These are phyloP conservation scores for Adela reaumurella DNA, from an alignment of 2,888 invertebrate genomes.

Conservation along the genomic window DNA sequence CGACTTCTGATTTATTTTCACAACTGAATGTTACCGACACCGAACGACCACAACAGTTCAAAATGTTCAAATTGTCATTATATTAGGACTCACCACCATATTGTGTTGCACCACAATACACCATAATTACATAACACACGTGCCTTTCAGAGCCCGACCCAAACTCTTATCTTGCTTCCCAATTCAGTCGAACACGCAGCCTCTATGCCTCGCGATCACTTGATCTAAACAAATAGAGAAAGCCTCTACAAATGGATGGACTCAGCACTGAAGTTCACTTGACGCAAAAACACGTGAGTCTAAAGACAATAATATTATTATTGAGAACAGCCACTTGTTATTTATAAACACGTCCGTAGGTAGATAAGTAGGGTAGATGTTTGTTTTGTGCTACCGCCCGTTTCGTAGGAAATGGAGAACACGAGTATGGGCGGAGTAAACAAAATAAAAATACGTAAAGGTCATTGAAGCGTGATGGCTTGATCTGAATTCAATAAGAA, in stretches of 20 bases:
- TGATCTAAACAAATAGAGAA: too few relatives aligned
- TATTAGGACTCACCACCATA: not conserved
- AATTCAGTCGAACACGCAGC: not conserved
- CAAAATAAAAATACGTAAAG: slow-evolving; percentile 47
- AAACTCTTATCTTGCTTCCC: not conserved
- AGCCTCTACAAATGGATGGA: not conserved
- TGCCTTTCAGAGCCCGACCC: not conserved
- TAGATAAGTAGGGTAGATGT: too few relatives aligned
- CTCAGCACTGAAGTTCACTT: not conserved
- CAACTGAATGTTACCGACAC: slow-evolving; percentile 8
- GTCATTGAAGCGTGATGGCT: slow-evolving; percentile 31
- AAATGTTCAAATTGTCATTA: too few relatives aligned
- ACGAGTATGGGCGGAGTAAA: slow-evolving; percentile 34
- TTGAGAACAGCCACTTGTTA: not conserved
- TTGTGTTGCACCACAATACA: not conserved
- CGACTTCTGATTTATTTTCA: too few relatives aligned
- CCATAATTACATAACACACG: not conserved
- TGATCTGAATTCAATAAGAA: slow-evolving; percentile 6
- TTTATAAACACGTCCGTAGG: not conserved
- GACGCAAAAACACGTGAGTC: not conserved
- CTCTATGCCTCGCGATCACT: not conserved
- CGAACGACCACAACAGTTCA: too few relatives aligned
- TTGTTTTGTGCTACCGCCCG: not conserved
- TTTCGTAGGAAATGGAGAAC: not conserved
- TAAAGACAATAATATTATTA: not conserved